These are phyloP conservation scores for Mycteria americana DNA, from an alignment of 2,797 vertebrate species.

Conservation along the genomic window DNA sequence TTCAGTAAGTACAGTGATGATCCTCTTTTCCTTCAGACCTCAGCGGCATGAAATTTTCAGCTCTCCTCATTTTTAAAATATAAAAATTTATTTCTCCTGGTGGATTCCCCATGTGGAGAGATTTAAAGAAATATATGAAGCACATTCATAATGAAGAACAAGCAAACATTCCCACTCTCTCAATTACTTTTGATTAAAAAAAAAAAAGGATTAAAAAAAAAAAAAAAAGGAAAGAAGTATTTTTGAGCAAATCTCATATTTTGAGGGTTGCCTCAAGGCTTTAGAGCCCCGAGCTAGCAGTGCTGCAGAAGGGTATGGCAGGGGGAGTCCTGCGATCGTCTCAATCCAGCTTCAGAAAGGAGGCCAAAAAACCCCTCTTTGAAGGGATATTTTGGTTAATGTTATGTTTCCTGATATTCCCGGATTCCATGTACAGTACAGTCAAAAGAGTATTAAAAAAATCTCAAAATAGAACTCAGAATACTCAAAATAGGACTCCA, in stretches of 20 bases:
- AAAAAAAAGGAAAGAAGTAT: not conserved
- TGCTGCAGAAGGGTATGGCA: not conserved
- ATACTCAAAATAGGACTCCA: not conserved
- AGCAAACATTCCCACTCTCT: constrained; percentile 9
- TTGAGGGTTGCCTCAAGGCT: not conserved
- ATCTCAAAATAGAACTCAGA: constrained; percentile 17
- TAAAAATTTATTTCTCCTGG: constrained; percentile 23
- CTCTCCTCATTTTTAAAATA: not conserved
- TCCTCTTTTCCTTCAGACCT: not conserved
- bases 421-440: not conserved
- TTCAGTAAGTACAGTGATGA: not conserved
- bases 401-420: not conserved
- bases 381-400: not conserved
- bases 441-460: not conserved
- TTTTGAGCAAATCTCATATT: not conserved
- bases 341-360: not conserved
- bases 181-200: constrained; percentile 42
- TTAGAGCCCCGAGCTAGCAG: not conserved
- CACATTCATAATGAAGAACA: not conserved
- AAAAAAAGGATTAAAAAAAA: not conserved
- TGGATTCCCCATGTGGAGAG: not conserved
- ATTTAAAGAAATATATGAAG: constrained; percentile 7
- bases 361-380: not conserved
- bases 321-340: accelerated
- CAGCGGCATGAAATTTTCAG: not conserved